Base-by-base conservation (phyloP, 1,140 invertebrate species). In the Drosophila setifemur region DNA sequence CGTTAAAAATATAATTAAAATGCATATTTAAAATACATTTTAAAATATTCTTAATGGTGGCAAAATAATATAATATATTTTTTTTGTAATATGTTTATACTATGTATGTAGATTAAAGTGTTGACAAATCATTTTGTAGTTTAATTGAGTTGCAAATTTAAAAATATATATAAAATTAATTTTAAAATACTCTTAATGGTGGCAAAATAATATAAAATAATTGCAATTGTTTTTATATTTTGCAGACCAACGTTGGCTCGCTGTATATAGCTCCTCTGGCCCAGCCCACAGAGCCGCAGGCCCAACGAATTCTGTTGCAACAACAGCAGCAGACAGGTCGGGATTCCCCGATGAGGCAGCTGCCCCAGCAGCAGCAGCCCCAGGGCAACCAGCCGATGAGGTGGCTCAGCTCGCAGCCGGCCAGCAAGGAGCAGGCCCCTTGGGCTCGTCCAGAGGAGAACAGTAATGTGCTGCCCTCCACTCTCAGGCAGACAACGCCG, bases 391-490 rank as follows among this genome's bases (percentile, higher is more conserved):
- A 88, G 26, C 79, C 74, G 4, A 19, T 83, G 40, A 63, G 85
- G 21, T 89, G 88, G 88, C 64, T 89, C 9, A 89, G 73, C 48
- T 78, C 79, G 2, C 83, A 89, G 35, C 75, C 88, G 5, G 58
- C 64, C 6, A 31, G 42, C 44, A 89, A 88, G 67, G 87, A 89
- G 31, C 87, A 89, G 61, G 83, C 87, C 14, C 78, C 88, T 8
- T 89, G 87, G 87, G 87, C 82, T 44, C 87, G 87, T 48, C 69
- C 87, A 33, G 87, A 89, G 37, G 87, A 89, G 54, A 88, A 89
- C 44, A 76, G 88, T 42, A 89, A 89, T 40, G 79, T 89, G 7
- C 40, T 89, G 79, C 88, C 88, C 33, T 89, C 88, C 16, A 67
- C 64, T 3, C 40, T 85, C 26, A 57, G 79, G 1, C 88, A 89